Evolutionary conservation across 2,113 vertebrate species (phyloP), one percentile per base, ranked within the genome.

Genomic region (Galemys pyrenaicus): DNA sequence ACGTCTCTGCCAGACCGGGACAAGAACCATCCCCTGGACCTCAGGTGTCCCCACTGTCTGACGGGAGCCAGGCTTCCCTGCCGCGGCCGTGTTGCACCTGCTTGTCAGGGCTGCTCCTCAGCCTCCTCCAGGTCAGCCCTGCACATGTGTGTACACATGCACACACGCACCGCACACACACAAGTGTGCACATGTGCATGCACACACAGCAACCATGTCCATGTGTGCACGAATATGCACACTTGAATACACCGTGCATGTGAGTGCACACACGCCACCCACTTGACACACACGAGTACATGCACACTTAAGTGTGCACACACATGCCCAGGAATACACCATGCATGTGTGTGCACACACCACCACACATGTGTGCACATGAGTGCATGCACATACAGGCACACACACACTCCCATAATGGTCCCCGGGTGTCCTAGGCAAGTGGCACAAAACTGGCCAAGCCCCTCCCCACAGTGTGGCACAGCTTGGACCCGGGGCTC

Each of bases 401-500:
- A 74, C 35, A 4, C n/a, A 54, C 37, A 56, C 65, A 56, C 46
- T 11, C 46, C 46, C 68, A 39, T 39, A 9, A 68, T 8, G 35
- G 15, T 32, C 17, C 9, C 24, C 6, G 1, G 8, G 35, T 4
- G 28, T 39, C 37, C 41, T 39, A 68, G 20, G 60, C 32, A 35
- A n/a, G n/a, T 41, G 73, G 79, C 9, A 83, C 41, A 51, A 13
- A 67, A 28, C 4, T 24, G 41, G 17, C 56, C 60, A 32, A 37
- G 9, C 0, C 37, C 4, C 9, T 5, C 7, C 0, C 6, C 6
- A 8, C 24, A 22, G 9, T 0, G 2, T 32, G 20, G 30, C 41
- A 46, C 22, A 67, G 62, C 28, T 74, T 19, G 15, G n/a, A 15
- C 17, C 49, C 16, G 10, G 67, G 62, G 58, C 65, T 54, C 30